phyloP scores from a whole-genome alignment of 2,113 vertebrate genomes.

The Centropristis striata region DNA sequence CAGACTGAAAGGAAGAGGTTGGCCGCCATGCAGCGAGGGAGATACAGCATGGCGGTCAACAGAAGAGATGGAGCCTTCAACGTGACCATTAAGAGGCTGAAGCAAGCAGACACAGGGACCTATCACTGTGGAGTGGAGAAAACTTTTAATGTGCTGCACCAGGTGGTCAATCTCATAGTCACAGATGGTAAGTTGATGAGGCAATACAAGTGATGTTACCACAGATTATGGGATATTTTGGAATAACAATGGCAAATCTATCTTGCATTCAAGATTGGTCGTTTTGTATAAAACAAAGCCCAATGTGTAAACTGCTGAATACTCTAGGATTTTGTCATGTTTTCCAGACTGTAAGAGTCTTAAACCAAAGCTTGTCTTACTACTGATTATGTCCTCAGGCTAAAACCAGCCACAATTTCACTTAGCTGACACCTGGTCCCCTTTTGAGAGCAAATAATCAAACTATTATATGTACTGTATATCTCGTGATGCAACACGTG shows the following conservation, averaged over 20 bases:
- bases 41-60: conserved; percentile 61
- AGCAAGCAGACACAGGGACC: conserved; percentile 44
- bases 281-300: too few species aligned
- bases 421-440: background rate
- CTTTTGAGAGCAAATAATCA: background rate
- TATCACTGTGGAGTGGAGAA: conserved; percentile 65
- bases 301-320: too few species aligned
- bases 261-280: too few species aligned
- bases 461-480: background rate
- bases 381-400: background rate
- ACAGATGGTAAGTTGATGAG: conserved; percentile 40
- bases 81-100: conserved; percentile 72
- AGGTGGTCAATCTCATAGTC: conserved; percentile 65
- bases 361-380: background rate
- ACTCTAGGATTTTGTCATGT: too few species aligned
- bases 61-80: conserved; percentile 45
- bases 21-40: background rate
- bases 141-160: background rate
- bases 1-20: background rate
- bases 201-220: too few species aligned
- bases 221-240: too few species aligned
- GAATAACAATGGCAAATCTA: too few species aligned
- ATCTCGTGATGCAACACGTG: conserved; percentile 26
- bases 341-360: too few species aligned
- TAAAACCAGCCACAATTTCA: background rate